A percentile compares a stretch with the other conserved stretches of the same genome.
Conservation (phyloP, 2,113 vertebrate species). For the Polypterus bichir region DNA sequence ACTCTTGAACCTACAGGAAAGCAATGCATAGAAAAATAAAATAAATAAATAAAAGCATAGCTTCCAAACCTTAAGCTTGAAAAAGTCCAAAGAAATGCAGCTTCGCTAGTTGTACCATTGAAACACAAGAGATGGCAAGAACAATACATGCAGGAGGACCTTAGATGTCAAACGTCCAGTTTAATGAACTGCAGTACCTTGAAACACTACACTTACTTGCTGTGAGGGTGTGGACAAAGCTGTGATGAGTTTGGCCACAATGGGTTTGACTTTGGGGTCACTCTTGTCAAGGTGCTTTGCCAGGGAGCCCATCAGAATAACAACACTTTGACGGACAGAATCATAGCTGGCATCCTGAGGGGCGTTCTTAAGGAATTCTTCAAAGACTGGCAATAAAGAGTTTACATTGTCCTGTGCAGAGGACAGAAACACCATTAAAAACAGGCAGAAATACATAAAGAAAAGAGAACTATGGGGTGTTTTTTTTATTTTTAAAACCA, state of each 20-base stretch:
- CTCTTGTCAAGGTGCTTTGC: slow-evolving; percentile 95
- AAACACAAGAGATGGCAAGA: too few relatives aligned
- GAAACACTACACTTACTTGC: slow-evolving; percentile 51
- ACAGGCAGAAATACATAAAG: not conserved
- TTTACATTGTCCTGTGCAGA: slow-evolving; percentile 77
- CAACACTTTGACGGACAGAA: slow-evolving; percentile 89
- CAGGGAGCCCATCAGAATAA: slow-evolving; percentile 94
- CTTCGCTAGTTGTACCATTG: too few relatives aligned
- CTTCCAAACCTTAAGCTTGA: too few relatives aligned
- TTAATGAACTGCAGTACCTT: too few relatives aligned
- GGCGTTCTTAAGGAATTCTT: slow-evolving; percentile 89
- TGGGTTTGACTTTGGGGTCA: slow-evolving; percentile 95
- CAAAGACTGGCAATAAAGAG: slow-evolving; percentile 87
- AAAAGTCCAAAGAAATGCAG: too few relatives aligned
- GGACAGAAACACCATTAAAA: slow-evolving; percentile 24
- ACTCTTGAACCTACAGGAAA: slow-evolving; percentile 77
- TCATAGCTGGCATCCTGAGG: slow-evolving; percentile 94
- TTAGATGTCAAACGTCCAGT: too few relatives aligned
- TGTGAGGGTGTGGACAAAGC: slow-evolving; percentile 93
- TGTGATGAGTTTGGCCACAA: slow-evolving; percentile 89
- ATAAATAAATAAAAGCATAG: not conserved
- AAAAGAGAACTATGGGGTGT: not conserved
- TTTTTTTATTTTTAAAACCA: not conserved
- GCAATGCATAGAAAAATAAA: not conserved
- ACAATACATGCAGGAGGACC: too few relatives aligned